Evolutionary conservation across 2,797 vertebrate genomes (phyloP).

Genomic region (Phataginus tetradactyla): DNA sequence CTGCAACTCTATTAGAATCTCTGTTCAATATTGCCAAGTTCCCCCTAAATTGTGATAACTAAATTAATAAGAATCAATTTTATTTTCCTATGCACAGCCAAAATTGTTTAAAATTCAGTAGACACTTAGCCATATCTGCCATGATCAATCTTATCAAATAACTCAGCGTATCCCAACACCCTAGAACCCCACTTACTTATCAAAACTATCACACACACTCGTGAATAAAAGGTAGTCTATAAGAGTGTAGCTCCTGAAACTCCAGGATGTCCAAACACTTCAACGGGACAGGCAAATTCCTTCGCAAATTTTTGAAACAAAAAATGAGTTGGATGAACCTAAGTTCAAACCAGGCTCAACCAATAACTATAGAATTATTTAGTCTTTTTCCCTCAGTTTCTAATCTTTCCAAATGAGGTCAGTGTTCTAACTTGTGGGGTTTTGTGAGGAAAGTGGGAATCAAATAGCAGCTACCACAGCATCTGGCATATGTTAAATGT

Average conservation of each 20-base stretch:
- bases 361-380: background rate
- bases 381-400: background rate
- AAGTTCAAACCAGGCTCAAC: background rate
- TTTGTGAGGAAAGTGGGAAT: background rate
- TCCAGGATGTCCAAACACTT: background rate
- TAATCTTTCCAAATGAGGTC: background rate
- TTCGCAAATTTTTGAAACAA: background rate
- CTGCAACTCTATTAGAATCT: background rate
- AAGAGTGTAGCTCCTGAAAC: background rate
- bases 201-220: background rate
- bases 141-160: slow-evolving; percentile 19
- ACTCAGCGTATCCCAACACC: background rate
- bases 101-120: background rate
- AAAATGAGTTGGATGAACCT: background rate
- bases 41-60: background rate
- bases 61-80: slow-evolving; percentile 50
- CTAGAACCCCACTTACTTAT: background rate
- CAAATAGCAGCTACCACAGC: background rate
- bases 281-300: background rate
- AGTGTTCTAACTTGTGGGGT: background rate
- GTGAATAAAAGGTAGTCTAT: background rate
- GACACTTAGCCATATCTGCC: slow-evolving; percentile 5
- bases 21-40: background rate
- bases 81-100: slow-evolving; percentile 41
- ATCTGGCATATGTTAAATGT: background rate